These are phyloP conservation scores for Epizoanthus fatuus DNA, from an alignment of 92 coral and sea anemone genomes.

Conservation along the genomic window DNA sequence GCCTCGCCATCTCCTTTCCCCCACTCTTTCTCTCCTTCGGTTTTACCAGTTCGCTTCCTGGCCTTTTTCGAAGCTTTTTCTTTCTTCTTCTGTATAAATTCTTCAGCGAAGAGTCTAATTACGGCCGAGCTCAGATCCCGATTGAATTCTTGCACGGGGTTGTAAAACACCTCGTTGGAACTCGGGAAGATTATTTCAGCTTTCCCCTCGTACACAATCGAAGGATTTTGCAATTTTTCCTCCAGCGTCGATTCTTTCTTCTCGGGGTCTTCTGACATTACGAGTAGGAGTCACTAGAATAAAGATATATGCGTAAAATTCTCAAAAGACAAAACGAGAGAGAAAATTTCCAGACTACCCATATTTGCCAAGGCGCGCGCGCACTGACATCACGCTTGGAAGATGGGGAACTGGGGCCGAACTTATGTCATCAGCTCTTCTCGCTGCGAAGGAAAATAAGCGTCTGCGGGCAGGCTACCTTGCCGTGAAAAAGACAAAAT, in stretches of 20 bases:
- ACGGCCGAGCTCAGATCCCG: conserved; percentile 94
- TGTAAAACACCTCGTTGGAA: conserved; percentile 92
- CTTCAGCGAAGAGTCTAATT: conserved; percentile 75
- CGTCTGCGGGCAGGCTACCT: too few species aligned
- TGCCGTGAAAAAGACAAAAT: too few species aligned
- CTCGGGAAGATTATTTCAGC: conserved; percentile 91
- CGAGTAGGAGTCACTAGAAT: too few species aligned
- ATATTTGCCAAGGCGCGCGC: too few species aligned
- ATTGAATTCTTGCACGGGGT: conserved; percentile 99
- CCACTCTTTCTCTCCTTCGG: not conserved
- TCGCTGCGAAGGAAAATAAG: too few species aligned
- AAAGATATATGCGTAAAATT: too few species aligned
- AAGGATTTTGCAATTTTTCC: conserved; percentile 3
- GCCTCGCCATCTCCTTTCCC: not conserved
- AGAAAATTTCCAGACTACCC: too few species aligned
- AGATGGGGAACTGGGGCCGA: too few species aligned
- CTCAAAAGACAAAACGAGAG: too few species aligned
- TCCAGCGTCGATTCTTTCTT: conserved; percentile 24
- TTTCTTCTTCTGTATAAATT: conserved; percentile 66
- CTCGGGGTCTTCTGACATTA: conserved; percentile 18
- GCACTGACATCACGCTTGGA: too few species aligned
- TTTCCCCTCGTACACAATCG: conserved; percentile 88
- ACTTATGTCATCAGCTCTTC: too few species aligned
- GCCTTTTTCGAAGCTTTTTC: conserved; percentile 18
- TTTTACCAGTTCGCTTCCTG: not conserved